Conservation (phyloP, 2,888 invertebrate genomes). For the Nymphalis polychloros region DNA sequence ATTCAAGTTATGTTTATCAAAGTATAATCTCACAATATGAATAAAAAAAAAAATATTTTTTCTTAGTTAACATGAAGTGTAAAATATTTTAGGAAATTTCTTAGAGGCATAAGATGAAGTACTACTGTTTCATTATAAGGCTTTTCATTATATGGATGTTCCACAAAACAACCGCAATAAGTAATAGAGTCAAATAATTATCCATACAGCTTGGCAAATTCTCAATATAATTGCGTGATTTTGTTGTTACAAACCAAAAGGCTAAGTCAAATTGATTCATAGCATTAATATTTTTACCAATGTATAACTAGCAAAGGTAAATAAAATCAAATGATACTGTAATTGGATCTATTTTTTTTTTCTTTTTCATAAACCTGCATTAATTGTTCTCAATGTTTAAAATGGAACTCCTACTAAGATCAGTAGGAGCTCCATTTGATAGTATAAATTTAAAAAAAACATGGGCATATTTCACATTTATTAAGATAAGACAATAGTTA, state of each 20-base stretch:
- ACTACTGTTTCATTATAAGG: conserved; percentile 69
- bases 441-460: conserved; percentile 8
- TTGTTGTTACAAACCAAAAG: conserved; percentile 73
- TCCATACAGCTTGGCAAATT: conserved; percentile 51
- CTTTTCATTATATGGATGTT: conserved; percentile 60
- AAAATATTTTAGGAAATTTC: conserved; percentile 76
- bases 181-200: conserved; percentile 35
- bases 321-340: conserved; percentile 79
- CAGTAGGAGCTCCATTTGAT: not conserved
- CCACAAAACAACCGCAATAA: conserved; percentile 54
- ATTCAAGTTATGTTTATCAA: conserved; percentile 52
- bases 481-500: conserved; percentile 46
- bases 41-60: conserved; percentile 48
- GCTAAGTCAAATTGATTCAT: conserved; percentile 80
- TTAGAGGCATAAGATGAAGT: conserved; percentile 77
- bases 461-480: conserved; percentile 45
- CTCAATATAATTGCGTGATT: conserved; percentile 57
- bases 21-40: conserved; percentile 50
- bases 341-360: conserved; percentile 39
- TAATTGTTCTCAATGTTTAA: not conserved
- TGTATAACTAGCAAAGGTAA: conserved; percentile 80
- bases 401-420: not conserved
- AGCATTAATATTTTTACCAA: conserved; percentile 81
- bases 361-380: not conserved
- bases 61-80: conserved; percentile 71